phyloP scores from a whole-genome alignment of 92 coral and sea anemone genomes.

The Micromussa lordhowensis region DNA sequence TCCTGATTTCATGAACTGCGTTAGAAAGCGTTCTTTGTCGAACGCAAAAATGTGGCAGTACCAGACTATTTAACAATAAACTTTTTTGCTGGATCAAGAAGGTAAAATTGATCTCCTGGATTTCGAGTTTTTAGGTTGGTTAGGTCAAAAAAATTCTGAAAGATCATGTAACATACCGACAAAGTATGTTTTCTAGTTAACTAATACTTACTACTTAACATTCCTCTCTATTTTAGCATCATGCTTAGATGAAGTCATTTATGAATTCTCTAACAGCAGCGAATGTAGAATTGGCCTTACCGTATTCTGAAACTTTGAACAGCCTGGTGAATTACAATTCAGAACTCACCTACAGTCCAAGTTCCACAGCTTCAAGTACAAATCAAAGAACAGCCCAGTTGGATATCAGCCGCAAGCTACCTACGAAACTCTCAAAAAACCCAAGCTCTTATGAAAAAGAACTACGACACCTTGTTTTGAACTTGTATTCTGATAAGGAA shows the following conservation, averaged over 20 bases:
- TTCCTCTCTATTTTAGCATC: slow-evolving; percentile 44
- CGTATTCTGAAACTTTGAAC: slow-evolving; percentile 69
- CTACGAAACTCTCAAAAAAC: slow-evolving; percentile 72
- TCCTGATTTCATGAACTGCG: too few species aligned
- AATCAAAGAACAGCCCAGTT: slow-evolving; percentile 26
- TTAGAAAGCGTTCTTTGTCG: too few species aligned
- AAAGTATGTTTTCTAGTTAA: not conserved
- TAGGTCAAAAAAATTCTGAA: not conserved
- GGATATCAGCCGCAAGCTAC: slow-evolving; percentile 57
- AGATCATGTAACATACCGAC: not conserved
- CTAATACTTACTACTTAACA: not conserved
- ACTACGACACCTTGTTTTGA: slow-evolving; percentile 69
- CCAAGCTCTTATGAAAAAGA: slow-evolving; percentile 80
- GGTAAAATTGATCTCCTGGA: too few species aligned
- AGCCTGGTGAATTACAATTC: slow-evolving; percentile 64
- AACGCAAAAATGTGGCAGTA: not conserved
- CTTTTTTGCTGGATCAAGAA: too few species aligned
- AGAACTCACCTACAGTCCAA: slow-evolving; percentile 63
- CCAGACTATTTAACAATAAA: not conserved
- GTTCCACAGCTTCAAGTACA: slow-evolving; percentile 27
- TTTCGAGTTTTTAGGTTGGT: too few species aligned
- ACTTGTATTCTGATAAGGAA: slow-evolving; percentile 74
- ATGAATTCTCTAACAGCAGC: slow-evolving; percentile 54
- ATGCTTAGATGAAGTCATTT: slow-evolving; percentile 81
- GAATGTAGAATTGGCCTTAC: slow-evolving; percentile 45